Evolutionary conservation across 2,113 vertebrate genomes (phyloP).

Genomic region (Callithrix jacchus): DNA sequence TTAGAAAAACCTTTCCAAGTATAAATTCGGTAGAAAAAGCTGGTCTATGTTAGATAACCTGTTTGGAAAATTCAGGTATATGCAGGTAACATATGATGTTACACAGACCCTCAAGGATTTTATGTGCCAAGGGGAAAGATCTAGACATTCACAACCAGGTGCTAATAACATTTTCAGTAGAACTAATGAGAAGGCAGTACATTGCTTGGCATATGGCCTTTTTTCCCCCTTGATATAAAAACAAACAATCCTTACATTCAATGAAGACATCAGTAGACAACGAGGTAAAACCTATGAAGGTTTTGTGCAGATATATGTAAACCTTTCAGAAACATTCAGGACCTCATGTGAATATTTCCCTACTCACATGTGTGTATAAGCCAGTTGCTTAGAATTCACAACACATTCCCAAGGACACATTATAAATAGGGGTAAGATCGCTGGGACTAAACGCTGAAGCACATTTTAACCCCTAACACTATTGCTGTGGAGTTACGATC

Average conservation of each 20-base stretch:
- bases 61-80: not conserved
- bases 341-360: not conserved
- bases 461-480: not conserved
- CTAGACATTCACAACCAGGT: not conserved
- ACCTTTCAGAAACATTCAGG: not conserved
- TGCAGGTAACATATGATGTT: not conserved
- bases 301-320: not conserved
- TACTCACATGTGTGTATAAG: conserved; percentile 17
- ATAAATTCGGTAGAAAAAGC: not conserved
- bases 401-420: not conserved
- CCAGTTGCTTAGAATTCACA: not conserved
- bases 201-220: not conserved
- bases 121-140: not conserved
- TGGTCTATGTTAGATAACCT: not conserved
- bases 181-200: not conserved
- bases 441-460: not conserved
- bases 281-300: not conserved
- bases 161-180: not conserved
- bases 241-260: not conserved
- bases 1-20: not conserved
- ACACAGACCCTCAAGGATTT: not conserved
- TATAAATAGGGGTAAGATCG: not conserved
- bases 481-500: not conserved
- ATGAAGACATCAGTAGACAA: not conserved
- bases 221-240: not conserved